Conservation (phyloP, 2,797 vertebrate species). For the Somateria mollissima region DNA sequence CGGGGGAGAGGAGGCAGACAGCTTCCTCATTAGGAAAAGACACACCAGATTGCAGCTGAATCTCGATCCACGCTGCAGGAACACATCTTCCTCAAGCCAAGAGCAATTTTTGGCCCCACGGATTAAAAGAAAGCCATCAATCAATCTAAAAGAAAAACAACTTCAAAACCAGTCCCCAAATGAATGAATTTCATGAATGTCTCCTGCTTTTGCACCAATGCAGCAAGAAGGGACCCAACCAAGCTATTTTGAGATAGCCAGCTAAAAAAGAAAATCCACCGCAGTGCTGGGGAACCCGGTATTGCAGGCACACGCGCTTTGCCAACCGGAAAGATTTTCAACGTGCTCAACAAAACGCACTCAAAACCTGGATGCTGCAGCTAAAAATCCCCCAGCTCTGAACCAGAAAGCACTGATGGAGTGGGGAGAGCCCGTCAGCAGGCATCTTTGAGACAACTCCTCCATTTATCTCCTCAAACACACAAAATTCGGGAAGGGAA, state of each 20-base stretch:
- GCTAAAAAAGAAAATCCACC: neutral
- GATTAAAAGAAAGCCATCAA: neutral
- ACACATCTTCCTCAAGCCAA: neutral
- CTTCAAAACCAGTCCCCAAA: neutral
- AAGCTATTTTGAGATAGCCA: neutral
- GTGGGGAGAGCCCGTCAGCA: neutral
- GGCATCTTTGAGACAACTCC: neutral
- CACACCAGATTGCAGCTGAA: neutral
- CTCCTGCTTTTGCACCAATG: neutral
- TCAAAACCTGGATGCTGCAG: neutral
- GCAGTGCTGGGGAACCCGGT: neutral
- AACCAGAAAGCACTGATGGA: neutral
- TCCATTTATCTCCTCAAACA: neutral
- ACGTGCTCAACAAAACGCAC: neutral
- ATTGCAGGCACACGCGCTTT: accelerated
- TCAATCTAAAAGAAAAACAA: neutral
- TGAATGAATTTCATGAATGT: neutral
- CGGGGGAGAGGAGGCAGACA: neutral
- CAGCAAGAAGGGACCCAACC: neutral
- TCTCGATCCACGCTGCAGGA: neutral
- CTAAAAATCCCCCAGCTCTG: neutral
- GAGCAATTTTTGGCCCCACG: neutral
- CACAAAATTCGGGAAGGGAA: neutral
- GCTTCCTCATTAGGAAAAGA: neutral
- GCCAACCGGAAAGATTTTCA: neutral